phyloP scores from a whole-genome alignment of 1,140 invertebrate species.

The Trichomalopsis sarcophagae region DNA sequence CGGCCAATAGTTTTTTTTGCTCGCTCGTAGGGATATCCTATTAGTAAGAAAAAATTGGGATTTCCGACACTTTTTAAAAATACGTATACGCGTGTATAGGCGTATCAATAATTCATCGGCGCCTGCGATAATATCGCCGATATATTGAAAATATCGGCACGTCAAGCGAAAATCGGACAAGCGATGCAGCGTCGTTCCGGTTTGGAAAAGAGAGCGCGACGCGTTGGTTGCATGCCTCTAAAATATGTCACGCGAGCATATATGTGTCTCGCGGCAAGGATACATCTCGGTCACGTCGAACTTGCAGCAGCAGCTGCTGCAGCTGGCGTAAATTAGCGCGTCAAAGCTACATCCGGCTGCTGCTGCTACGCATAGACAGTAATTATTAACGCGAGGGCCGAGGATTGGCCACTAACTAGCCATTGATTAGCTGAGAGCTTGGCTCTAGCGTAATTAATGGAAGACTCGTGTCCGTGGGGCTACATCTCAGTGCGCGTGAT shows the following conservation, averaged over 20 bases:
- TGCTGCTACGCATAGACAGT: constrained; percentile 42
- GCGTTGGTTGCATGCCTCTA: background rate
- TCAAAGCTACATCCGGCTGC: constrained; percentile 57
- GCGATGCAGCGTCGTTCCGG: background rate
- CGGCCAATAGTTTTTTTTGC: background rate
- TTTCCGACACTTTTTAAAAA: no score
- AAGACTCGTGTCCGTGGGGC: constrained; percentile 53
- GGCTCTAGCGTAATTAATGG: constrained; percentile 64
- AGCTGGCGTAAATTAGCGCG: constrained; percentile 63
- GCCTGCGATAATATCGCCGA: background rate
- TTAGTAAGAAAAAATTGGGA: no score
- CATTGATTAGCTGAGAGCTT: constrained; percentile 65
- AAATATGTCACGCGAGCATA: background rate
- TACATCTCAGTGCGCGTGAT: constrained; percentile 6
- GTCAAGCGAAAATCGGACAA: background rate
- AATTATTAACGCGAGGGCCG: constrained; percentile 62
- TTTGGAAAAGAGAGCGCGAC: background rate
- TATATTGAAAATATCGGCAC: background rate
- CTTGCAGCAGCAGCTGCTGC: constrained; percentile 46
- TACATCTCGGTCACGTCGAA: background rate
- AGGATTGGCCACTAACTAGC: constrained; percentile 65
- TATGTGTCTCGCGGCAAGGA: background rate
- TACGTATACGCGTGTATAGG: background rate
- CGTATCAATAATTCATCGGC: background rate
- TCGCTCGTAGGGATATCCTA: background rate